Conservation (phyloP, 2,113 vertebrate genomes). For the Urocynchramus pylzowi region DNA sequence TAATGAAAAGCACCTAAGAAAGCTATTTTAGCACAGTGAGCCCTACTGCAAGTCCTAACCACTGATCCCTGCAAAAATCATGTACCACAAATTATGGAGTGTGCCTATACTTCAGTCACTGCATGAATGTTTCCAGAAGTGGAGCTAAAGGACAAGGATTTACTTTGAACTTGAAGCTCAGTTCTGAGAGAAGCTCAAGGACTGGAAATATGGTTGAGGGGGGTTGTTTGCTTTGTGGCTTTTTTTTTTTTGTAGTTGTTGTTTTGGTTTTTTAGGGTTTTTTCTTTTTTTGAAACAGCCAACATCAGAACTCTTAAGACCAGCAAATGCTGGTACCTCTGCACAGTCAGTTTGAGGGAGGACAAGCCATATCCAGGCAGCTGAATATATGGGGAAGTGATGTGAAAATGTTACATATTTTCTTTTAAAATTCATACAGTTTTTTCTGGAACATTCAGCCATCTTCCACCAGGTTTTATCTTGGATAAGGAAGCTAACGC, state of each 20-base stretch:
- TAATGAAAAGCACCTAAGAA: background rate
- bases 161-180: background rate
- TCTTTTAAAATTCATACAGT: background rate
- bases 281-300: background rate
- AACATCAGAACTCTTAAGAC: background rate
- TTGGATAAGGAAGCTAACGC: background rate
- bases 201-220: background rate
- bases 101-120: background rate
- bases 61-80: background rate
- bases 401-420: background rate
- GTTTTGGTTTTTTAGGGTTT: background rate
- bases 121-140: background rate
- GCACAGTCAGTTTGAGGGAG: background rate
- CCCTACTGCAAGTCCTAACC: background rate
- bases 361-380: background rate
- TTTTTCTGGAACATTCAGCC: background rate
- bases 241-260: background rate
- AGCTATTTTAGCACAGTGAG: background rate
- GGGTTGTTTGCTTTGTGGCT: too few relatives aligned
- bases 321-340: background rate
- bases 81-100: background rate
- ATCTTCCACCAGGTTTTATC: background rate
- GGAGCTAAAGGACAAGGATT: background rate
- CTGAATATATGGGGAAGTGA: background rate
- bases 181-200: background rate